A percentile compares a stretch with the other conserved stretches of the same genome.
Conservation (phyloP, 2,113 vertebrate genomes). For the Rhinolophus ferrumequinum region DNA sequence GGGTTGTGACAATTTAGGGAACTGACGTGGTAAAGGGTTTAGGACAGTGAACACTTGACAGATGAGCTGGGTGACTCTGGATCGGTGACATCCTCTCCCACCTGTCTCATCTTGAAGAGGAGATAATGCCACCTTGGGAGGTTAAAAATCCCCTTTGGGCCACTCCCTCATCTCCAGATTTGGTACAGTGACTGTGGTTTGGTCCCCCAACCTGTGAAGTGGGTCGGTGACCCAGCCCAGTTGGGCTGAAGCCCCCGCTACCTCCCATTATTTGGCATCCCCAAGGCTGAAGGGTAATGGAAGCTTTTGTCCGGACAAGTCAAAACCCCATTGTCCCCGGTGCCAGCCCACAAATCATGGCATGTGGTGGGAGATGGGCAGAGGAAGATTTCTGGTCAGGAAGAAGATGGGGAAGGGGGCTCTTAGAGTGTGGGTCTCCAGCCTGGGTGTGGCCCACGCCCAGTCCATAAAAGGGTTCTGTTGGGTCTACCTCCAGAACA, state of each 20-base stretch:
- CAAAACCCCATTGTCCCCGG: background rate
- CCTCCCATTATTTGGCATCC: background rate
- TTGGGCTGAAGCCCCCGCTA: background rate
- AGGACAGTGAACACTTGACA: background rate
- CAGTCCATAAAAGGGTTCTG: rapidly evolving
- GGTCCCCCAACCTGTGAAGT: background rate
- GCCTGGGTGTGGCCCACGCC: background rate
- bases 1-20: background rate
- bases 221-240: background rate
- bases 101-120: background rate
- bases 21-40: background rate
- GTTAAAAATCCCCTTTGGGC: background rate
- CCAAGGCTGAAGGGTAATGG: background rate
- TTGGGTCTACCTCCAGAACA: background rate
- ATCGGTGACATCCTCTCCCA: background rate
- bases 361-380: too few species aligned
- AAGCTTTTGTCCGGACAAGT: background rate
- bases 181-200: background rate
- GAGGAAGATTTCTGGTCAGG: background rate
- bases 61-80: background rate
- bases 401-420: background rate
- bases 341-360: background rate
- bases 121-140: background rate
- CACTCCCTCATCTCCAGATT: background rate
- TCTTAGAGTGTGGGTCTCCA: background rate